Conservation (phyloP, 2,113 vertebrate species). For the Mobula hypostoma region DNA sequence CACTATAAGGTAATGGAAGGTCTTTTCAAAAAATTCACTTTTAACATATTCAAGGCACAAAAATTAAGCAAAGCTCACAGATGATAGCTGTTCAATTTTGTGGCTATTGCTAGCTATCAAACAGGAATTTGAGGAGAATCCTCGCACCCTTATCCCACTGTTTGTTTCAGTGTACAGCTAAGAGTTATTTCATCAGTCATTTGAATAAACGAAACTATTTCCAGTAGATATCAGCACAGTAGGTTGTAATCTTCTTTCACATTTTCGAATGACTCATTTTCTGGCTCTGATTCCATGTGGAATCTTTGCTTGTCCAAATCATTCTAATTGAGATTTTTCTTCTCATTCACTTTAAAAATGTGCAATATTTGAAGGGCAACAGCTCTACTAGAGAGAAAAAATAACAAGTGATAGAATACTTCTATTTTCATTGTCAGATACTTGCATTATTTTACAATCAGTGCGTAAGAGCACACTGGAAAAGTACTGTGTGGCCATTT, state of each 20-base stretch:
- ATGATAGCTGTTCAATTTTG: too few species aligned
- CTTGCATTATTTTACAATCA: neutral
- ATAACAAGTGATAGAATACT: neutral
- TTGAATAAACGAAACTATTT: slow-evolving; percentile 14
- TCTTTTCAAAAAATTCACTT: too few species aligned
- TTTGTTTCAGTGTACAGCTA: too few species aligned
- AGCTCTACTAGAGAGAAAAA: neutral
- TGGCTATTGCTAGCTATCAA: neutral
- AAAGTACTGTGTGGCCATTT: neutral
- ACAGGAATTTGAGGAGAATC: neutral
- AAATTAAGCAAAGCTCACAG: too few species aligned
- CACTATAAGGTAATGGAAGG: too few species aligned
- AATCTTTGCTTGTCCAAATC: neutral
- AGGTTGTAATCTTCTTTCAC: neutral
- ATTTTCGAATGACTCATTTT: slow-evolving; percentile 27
- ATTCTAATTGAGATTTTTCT: neutral
- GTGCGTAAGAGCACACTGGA: neutral
- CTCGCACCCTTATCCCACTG: neutral
- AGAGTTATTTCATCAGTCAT: neutral
- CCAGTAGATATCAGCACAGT: neutral
- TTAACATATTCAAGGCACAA: too few species aligned
- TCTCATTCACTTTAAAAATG: neutral
- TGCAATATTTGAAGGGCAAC: neutral
- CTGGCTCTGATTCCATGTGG: slow-evolving; percentile 4
- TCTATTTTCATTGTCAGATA: neutral